Percentiles rank a stretch among this genome's conserved stretches.
Conservation (phyloP, 1,140 invertebrate genomes). For the Lasioglossum albipes region DNA sequence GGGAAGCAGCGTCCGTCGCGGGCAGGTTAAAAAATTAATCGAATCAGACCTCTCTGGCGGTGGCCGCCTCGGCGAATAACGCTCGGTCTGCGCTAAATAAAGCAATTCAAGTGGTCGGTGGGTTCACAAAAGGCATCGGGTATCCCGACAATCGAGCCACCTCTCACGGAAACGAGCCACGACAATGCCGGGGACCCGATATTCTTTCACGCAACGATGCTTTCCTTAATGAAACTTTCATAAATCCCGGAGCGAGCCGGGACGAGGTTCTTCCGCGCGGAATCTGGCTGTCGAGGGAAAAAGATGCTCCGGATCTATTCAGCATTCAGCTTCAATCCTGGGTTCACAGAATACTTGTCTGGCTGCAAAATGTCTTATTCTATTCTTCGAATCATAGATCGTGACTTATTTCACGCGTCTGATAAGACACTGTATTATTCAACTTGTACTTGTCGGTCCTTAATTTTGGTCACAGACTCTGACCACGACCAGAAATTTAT, state of each 20-base stretch:
- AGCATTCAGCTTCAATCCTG: neutral
- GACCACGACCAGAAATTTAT: no score
- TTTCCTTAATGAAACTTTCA: constrained; percentile 36
- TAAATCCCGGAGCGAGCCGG: neutral
- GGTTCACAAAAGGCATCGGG: neutral
- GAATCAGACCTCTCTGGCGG: neutral
- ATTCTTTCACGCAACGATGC: constrained; percentile 18
- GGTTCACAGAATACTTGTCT: neutral
- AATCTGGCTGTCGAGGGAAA: constrained; percentile 10
- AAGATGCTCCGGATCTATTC: neutral
- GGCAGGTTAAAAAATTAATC: neutral
- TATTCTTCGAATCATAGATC: no score
- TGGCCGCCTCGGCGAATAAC: neutral
- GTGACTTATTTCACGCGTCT: no score
- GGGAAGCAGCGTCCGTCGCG: neutral
- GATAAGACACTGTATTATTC: no score
- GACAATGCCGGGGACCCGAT: constrained; percentile 5
- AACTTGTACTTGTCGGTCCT: no score
- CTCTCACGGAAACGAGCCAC: neutral
- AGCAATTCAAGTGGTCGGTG: neutral
- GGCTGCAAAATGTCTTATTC: no score
- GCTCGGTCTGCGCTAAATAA: constrained; percentile 2
- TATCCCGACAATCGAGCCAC: constrained; percentile 17
- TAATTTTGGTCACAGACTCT: no score
- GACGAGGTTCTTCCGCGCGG: neutral